phyloP scores from a whole-genome alignment of 2,888 invertebrate genomes.

The Rugalucina vietnamica region DNA sequence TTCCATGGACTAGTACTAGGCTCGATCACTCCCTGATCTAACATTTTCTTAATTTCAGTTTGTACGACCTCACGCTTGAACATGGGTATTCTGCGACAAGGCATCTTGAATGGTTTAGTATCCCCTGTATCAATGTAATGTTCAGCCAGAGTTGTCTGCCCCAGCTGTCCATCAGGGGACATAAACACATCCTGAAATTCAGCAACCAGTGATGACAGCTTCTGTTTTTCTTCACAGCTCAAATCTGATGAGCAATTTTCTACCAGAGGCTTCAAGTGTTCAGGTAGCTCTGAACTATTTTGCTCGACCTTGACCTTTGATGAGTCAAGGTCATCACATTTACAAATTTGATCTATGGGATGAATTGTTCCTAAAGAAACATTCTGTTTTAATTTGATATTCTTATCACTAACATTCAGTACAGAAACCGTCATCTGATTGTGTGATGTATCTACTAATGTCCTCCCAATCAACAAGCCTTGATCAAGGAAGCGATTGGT shows the following conservation, averaged over 20 bases:
- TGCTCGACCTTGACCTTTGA: too few relatives aligned
- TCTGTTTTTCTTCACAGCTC: neutral
- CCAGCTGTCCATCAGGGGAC: neutral
- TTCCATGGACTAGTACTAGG: slow-evolving; percentile 35
- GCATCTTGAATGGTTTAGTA: slow-evolving; percentile 16
- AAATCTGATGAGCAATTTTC: neutral
- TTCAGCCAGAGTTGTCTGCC: neutral
- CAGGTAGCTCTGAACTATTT: neutral
- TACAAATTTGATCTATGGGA: neutral
- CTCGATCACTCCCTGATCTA: slow-evolving; percentile 21
- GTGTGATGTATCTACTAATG: neutral
- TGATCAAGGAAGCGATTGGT: neutral
- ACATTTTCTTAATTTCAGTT: slow-evolving; percentile 31
- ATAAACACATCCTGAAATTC: slow-evolving; percentile 7
- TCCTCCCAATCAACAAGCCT: neutral
- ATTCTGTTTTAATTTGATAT: neutral
- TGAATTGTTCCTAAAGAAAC: neutral
- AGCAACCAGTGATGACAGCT: neutral
- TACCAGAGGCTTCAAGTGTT: neutral
- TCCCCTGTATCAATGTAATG: slow-evolving; percentile 2
- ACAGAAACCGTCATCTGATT: slow-evolving; percentile 4
- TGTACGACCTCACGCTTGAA: slow-evolving; percentile 1
- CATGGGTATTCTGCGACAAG: slow-evolving; percentile 14
- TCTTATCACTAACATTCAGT: neutral
- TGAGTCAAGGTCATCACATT: neutral